Percentiles rank a stretch among this genome's conserved stretches.
Evolutionary conservation across 1,140 invertebrate species (phyloP).

Genomic region (Drosophila kohkoa): DNA sequence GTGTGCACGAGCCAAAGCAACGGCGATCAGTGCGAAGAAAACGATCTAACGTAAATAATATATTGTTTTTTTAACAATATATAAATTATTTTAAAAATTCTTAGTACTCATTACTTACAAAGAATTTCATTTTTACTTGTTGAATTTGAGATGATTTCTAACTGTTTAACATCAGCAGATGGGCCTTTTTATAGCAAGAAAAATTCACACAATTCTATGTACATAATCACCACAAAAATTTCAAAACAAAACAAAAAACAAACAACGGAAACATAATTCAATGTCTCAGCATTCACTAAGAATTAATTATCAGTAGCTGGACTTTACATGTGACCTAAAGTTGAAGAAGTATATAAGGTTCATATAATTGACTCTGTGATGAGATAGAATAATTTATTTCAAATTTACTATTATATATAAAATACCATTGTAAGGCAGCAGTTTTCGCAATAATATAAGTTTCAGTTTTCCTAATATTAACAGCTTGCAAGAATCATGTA

Average conservation of each 20-base stretch:
- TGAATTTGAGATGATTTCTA: constrained; percentile 31
- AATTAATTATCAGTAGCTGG: constrained; percentile 3
- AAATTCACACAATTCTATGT: background rate
- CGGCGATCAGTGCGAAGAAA: constrained; percentile 56
- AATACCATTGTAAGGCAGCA: too few species aligned
- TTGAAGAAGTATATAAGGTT: background rate
- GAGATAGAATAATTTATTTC: too few species aligned
- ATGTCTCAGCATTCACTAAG: background rate
- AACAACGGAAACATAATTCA: constrained; percentile 14
- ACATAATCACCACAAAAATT: constrained; percentile 1
- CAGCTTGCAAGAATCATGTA: too few species aligned
- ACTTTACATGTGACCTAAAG: constrained; percentile 6
- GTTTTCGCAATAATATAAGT: too few species aligned
- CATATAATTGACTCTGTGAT: too few species aligned
- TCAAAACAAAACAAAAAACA: constrained; percentile 3
- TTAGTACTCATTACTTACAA: constrained; percentile 39
- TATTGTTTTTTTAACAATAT: too few species aligned
- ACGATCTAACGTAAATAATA: constrained; percentile 36
- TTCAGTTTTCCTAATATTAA: too few species aligned
- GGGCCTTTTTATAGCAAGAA: constrained; percentile 40
- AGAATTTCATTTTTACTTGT: constrained; percentile 56
- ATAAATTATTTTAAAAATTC: background rate
- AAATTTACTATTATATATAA: too few species aligned
- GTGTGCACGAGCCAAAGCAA: constrained; percentile 36
- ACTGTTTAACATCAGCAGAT: background rate